phyloP scores from a whole-genome alignment of 2,797 vertebrate genomes.

The Alca torda region DNA sequence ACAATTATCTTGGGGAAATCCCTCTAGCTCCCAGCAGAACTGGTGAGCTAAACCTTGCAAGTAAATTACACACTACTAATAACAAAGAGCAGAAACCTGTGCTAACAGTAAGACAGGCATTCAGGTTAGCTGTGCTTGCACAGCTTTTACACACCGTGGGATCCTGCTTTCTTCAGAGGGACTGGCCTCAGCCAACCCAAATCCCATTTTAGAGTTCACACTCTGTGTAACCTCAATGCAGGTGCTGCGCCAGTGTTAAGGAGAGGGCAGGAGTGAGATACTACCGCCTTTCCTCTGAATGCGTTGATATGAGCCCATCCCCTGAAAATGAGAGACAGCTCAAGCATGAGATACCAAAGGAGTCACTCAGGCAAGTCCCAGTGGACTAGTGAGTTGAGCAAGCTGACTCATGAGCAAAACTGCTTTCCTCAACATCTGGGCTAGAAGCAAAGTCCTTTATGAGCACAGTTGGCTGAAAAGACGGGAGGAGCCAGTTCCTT shows the following conservation, averaged over 20 bases:
- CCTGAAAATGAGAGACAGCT: neutral
- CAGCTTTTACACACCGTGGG: neutral
- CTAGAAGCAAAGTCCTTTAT: neutral
- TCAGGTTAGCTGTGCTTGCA: neutral
- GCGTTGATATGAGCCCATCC: rapidly evolving
- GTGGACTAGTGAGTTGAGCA: neutral
- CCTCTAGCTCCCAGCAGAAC: neutral
- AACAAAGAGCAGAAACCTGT: neutral
- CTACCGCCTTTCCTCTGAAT: neutral
- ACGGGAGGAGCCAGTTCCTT: neutral
- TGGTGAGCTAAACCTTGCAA: neutral
- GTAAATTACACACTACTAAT: neutral
- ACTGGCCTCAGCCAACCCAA: neutral
- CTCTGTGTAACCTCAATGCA: neutral
- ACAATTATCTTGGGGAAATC: neutral
- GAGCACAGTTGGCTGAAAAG: neutral
- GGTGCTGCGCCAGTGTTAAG: rapidly evolving
- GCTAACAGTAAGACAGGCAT: neutral
- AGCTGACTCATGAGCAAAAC: neutral
- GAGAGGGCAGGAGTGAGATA: neutral
- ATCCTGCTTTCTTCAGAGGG: neutral
- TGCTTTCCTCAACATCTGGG: neutral
- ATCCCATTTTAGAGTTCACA: neutral
- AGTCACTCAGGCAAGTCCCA: neutral
- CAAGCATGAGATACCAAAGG: neutral